Percentiles rank a stretch among this genome's conserved stretches.
phyloP scores from a whole-genome alignment of 2,797 vertebrate genomes.

The Pyrocephalus nanus region DNA sequence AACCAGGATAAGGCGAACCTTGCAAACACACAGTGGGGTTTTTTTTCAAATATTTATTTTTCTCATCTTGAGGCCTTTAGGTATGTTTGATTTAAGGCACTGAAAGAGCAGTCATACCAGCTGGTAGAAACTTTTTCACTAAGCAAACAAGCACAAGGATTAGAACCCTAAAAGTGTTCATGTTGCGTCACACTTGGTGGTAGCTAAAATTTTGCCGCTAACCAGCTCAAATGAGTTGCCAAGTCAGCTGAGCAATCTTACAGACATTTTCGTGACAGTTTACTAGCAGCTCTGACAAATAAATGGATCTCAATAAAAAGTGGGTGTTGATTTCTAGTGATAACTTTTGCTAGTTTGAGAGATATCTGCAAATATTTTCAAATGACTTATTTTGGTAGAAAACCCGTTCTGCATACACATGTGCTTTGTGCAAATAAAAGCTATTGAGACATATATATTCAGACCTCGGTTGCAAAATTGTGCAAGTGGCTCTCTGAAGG shows the following conservation, averaged over 20 bases:
- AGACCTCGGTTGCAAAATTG: background rate
- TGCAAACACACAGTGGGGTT: conserved; percentile 8
- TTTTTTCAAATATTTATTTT: conserved; percentile 74
- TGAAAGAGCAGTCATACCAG: conserved; percentile 65
- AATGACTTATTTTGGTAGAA: background rate
- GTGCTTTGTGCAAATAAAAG: background rate
- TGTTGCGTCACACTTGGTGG: background rate
- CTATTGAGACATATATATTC: background rate
- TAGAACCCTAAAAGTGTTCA: background rate
- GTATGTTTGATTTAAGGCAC: conserved; percentile 69
- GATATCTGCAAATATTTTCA: background rate
- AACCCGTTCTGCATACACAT: background rate
- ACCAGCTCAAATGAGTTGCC: conserved; percentile 5
- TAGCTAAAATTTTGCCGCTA: background rate
- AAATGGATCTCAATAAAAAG: background rate
- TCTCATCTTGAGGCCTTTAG: conserved; percentile 68
- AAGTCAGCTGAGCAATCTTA: conserved; percentile 19
- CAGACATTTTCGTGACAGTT: background rate
- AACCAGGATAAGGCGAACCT: background rate
- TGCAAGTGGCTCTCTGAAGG: background rate
- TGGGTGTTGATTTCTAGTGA: background rate
- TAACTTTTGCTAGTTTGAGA: background rate
- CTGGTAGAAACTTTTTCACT: conserved; percentile 50
- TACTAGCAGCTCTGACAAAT: background rate
- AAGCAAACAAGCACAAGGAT: conserved; percentile 51